Percentiles rank a stretch among this genome's conserved stretches.
Conservation (phyloP, 2,113 vertebrate genomes). For the Grammomys dolichurus region DNA sequence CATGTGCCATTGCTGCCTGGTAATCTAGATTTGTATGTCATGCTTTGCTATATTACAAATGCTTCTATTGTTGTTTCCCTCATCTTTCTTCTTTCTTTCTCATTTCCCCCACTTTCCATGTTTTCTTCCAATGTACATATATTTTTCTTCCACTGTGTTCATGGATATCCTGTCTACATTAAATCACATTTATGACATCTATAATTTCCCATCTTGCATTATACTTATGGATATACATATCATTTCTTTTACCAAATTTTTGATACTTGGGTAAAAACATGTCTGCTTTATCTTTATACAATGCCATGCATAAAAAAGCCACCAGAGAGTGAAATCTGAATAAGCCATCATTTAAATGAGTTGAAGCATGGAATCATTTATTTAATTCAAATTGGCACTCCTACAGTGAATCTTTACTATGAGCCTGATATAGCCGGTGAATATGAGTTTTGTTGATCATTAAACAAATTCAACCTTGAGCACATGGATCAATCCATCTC, state of each 20-base stretch:
- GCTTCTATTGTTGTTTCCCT: too few relatives aligned
- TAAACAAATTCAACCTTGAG: slow-evolving; percentile 22
- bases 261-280: background rate
- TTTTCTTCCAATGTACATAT: background rate
- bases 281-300: background rate
- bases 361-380: background rate
- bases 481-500: background rate
- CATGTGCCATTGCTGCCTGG: background rate
- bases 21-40: background rate
- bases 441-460: slow-evolving; percentile 1
- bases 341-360: background rate
- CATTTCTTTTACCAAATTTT: background rate
- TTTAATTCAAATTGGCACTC: slow-evolving; percentile 1
- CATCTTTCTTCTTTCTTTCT: background rate
- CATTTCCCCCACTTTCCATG: background rate
- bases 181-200: background rate
- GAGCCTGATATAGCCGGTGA: background rate
- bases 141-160: slow-evolving; percentile 1
- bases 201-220: background rate
- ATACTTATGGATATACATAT: background rate
- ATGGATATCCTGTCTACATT: too few relatives aligned
- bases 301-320: background rate
- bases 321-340: background rate
- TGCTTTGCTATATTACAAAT: background rate
- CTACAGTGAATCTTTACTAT: background rate